phyloP scores from a whole-genome alignment of 2,113 vertebrate species.

The Steatornis caripensis region DNA sequence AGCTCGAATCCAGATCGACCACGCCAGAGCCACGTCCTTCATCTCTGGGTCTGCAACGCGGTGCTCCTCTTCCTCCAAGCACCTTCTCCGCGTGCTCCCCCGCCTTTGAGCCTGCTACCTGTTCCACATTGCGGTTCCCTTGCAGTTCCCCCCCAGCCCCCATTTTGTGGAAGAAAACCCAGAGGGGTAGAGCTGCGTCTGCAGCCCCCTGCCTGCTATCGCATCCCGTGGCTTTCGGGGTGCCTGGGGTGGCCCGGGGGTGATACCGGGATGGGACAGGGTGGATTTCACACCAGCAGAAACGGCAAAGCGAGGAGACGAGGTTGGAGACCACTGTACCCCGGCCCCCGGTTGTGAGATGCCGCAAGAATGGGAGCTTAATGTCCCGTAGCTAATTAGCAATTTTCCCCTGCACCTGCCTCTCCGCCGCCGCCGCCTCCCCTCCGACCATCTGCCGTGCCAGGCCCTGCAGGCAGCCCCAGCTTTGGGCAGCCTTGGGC shows the following conservation, averaged over 20 bases:
- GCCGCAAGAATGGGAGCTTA: slow-evolving; percentile 49
- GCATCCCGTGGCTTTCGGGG: not conserved
- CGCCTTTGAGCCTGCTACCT: not conserved
- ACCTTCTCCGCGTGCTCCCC: not conserved
- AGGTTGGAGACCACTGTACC: not conserved
- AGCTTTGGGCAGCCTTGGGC: not conserved
- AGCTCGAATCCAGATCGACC: not conserved
- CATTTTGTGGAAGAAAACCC: not conserved
- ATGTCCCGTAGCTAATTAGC: slow-evolving; percentile 49
- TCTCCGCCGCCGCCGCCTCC: not conserved
- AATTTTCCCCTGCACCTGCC: slow-evolving; percentile 69
- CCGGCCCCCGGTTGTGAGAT: too few species aligned
- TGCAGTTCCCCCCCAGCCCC: accelerated
- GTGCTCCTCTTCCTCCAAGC: not conserved
- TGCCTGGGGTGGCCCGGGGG: accelerated
- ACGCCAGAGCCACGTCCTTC: accelerated
- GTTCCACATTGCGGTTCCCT: accelerated
- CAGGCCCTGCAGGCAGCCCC: not conserved
- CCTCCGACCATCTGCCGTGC: slow-evolving; percentile 64
- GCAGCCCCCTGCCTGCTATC: not conserved
- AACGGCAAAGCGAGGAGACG: not conserved
- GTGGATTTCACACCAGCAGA: not conserved
- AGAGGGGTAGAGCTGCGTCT: not conserved
- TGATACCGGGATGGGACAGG: not conserved
- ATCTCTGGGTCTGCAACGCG: not conserved